Evolutionary conservation across 2,797 vertebrate species (phyloP).

Genomic region (Chelon labrosus): DNA sequence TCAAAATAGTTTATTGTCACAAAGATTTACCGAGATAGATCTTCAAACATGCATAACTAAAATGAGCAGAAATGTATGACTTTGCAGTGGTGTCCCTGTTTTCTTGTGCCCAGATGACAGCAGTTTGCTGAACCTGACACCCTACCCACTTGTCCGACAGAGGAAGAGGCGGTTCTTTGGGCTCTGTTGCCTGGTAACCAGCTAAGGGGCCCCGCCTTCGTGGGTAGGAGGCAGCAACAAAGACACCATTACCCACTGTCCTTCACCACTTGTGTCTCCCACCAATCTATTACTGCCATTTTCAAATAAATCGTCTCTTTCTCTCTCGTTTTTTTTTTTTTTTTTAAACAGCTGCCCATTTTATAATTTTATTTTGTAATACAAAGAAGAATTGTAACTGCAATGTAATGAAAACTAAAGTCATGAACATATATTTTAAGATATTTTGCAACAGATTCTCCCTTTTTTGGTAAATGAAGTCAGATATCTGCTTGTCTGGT

Average conservation of each 20-base stretch:
- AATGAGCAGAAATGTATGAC: slow-evolving; percentile 23
- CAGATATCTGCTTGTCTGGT: slow-evolving; percentile 65
- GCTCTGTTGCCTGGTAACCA: slow-evolving; percentile 97
- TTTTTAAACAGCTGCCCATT: slow-evolving; percentile 80
- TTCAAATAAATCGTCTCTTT: slow-evolving; percentile 79
- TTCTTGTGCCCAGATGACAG: slow-evolving; percentile 91
- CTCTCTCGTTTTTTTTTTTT: slow-evolving; percentile 68
- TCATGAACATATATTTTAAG: slow-evolving; percentile 82
- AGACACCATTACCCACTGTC: slow-evolving; percentile 83
- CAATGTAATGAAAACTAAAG: slow-evolving; percentile 78
- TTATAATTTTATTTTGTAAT: slow-evolving; percentile 86
- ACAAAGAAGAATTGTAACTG: slow-evolving; percentile 82
- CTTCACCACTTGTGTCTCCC: slow-evolving; percentile 83
- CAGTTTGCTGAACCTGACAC: slow-evolving; percentile 98
- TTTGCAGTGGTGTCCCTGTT: slow-evolving; percentile 36
- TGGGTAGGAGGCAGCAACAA: slow-evolving; percentile 81
- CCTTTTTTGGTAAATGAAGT: slow-evolving; percentile 74
- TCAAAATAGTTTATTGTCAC: not conserved
- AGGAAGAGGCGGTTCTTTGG: slow-evolving; percentile 98
- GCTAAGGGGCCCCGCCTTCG: slow-evolving; percentile 86
- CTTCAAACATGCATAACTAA: not conserved
- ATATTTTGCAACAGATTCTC: slow-evolving; percentile 78
- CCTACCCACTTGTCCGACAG: slow-evolving; percentile 95
- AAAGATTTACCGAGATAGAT: not conserved
- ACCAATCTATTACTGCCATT: slow-evolving; percentile 88